Conservation (phyloP, 2,113 vertebrate species). For the Baryphthengus martii region DNA sequence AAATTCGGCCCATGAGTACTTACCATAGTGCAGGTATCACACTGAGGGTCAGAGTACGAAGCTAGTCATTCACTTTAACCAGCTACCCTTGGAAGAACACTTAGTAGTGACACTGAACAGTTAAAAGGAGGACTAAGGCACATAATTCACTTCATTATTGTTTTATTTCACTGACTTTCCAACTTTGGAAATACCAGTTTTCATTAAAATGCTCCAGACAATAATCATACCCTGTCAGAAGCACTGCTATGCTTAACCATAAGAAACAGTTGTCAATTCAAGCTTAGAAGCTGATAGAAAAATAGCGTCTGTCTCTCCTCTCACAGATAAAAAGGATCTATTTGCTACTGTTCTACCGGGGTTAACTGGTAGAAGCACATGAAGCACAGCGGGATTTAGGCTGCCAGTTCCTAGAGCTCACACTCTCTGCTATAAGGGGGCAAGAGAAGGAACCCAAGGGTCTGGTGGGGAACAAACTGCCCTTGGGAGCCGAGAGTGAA, state of each 20-base stretch:
- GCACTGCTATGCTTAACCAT: not conserved
- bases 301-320: not conserved
- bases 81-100: not conserved
- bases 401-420: not conserved
- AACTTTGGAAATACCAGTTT: not conserved
- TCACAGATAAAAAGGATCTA: not conserved
- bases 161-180: conserved; percentile 28
- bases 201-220: not conserved
- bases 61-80: not conserved
- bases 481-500: not conserved
- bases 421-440: not conserved
- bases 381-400: not conserved
- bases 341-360: not conserved
- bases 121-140: not conserved
- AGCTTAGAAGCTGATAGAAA: not conserved
- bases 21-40: not conserved
- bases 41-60: not conserved
- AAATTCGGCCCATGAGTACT: not conserved
- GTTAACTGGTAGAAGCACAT: not conserved
- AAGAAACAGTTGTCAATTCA: not conserved
- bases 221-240: not conserved
- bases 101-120: not conserved
- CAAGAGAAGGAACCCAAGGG: not conserved
- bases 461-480: not conserved
- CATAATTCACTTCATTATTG: not conserved